Base-by-base conservation (phyloP, 2,113 vertebrate species). In the Halichoerus grypus region DNA sequence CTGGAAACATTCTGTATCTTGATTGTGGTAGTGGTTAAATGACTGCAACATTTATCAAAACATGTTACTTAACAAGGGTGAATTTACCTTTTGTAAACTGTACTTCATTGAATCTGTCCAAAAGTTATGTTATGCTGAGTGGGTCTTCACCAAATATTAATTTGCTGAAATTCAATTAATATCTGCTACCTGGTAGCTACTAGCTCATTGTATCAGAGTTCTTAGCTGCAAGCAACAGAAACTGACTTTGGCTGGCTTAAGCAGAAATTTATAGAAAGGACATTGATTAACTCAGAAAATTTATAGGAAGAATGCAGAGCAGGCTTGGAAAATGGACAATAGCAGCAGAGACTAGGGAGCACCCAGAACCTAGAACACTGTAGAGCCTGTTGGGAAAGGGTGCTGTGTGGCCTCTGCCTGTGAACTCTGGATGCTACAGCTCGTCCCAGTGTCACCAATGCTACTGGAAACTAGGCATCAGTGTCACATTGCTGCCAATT, bases 61-160 rank as follows among this genome's bases (percentile, higher is more conserved):
- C 7, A 72, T 33, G 14, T 69, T 77, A 57, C 31, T 95, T 96
- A 31, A 84, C 84, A 85, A 95, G 80, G n/a, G 15, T 69, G 46
- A 51, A 42, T 80, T 88, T 80, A 94, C 46, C 79, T 97, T 83
- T 63, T 95, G 39, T 94, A 93, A 94, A 57, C 59, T 81, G 26
- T 71, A 63, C 33, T n/a, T 8, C 14, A 55, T 55, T 93, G 71
- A 81, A 82, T 88, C 13, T 53, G 76, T 72, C 31, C 3, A 53
- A 88, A 72, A 85, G 46, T 53, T 88, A 46, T 7, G 22, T 31
- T 94, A 67, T 76, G 28, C 24, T 16, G 13, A 93, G 24, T 72
- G 61, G 28, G 22, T 81, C 63, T 8, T 80, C 33, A 81, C 49
- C 33, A 93, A 33, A 83, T 72, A 77, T 24, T 59, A 31, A 67